Evolutionary conservation across 2,888 invertebrate species (phyloP), one percentile per base, ranked within the genome.

Genomic region (Nomada fabriciana): DNA sequence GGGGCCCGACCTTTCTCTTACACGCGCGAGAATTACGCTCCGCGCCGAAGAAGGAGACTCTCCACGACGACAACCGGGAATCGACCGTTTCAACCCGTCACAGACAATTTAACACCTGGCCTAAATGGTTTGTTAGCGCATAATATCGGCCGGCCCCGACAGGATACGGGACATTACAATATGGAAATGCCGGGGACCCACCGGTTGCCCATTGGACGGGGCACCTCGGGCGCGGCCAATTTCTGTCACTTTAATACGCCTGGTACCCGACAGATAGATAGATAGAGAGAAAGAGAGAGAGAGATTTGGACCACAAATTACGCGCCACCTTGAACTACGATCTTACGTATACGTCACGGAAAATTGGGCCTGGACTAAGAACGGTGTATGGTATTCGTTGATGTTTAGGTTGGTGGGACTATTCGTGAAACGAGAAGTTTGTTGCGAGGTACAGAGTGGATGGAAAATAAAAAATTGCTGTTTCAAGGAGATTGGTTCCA

Each of bases 91-190:
- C 64, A 15, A 89, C 88, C 91, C 93, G 93, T 93, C 93, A 93
- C 93, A 92, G 93, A 91, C 94, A 93, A 93, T 94, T 93, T 92
- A 93, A 93, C 93, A 94, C 94, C 93, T 94, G 93, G 91, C 88
- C 90, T 92, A 93, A 93, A 92, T 92, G 93, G 93, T 92, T 93
- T 92, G 92, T 91, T 91, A 92, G 88, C 91, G 92, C 91, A 92
- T 91, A 92, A 92, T 92, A 91, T 92, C 90, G 83, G 86, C 83
- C 90, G 87, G 89, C 88, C 85, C 86, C 88, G 87, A 84, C 87
- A 93, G 93, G 93, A 93, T 93, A 93, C 92, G 89, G 91, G 90
- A 83, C 91, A 92, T 91, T 92, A 93, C 92, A 91, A 92, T 93
- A 93, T 93, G 93, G 93, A 93, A 93, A 93, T 92, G 90, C 92